Base-by-base conservation (phyloP, 2,888 invertebrate species). In the Nebria brevicollis region DNA sequence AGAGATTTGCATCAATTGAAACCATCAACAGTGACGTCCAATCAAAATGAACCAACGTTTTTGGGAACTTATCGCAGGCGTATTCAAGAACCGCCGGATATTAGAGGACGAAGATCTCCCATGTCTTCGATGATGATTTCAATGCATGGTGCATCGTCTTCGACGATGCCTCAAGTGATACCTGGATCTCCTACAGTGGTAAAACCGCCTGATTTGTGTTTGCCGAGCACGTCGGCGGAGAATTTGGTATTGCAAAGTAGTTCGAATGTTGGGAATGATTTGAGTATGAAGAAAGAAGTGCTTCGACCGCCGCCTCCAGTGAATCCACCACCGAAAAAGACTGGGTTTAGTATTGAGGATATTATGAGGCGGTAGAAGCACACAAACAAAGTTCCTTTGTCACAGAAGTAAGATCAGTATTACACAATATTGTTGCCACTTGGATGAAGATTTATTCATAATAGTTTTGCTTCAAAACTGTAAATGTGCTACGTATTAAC, bases 301-400 rank as follows among this genome's bases (percentile, higher is more conserved):
- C 91, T 91, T 66, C 92, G 91, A 11, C 90, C 91, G 42, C 91
- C 91, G 25, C 92, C 92, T 82, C 92, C 92, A 70, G 90, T 92
- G 0, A 91, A 91, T 85, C 93, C 93, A 10, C 92, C 94, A 1
- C 90, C 91, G 4, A 90, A 91, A 84, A 94, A 95, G 86, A 95
- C 95, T 87, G 96, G 96, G 20, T 96, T 96, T 88, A 96, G 96
- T 87, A 96, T 96, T 90, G 96, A 96, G 87, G 96, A 96, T 85
- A 96, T 96, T 85, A 96, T 96, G 96, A 92, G 96, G 86, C 95
- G 96, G 89, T 95, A 91, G 92, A 87, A 34, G 4, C 34, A 34
- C 34, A 34, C 2, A 34, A 34, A 83, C 26, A 70, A 34, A 83
- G 65, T 70, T n/a, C 25, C 70, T 25, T 25, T 70, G 70, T 70